phyloP scores from a whole-genome alignment of 2,797 vertebrate genomes.

The Danio kyathit region DNA sequence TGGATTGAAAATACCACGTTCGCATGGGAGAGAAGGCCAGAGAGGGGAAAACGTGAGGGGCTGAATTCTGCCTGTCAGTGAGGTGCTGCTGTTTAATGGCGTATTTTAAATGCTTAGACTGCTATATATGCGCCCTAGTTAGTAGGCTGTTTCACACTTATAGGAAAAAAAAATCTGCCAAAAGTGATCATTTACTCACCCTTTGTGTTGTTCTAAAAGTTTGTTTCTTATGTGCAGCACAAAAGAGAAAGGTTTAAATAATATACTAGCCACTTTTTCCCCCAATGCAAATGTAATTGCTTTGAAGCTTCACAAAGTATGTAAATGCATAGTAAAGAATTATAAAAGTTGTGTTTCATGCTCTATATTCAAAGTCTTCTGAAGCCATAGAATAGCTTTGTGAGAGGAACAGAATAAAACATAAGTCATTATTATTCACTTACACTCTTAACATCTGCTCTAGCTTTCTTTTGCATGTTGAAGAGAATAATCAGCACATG shows the following conservation, averaged over 20 bases:
- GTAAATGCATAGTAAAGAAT: neutral
- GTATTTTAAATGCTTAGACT: neutral
- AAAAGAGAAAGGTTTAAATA: neutral
- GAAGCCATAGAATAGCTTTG: neutral
- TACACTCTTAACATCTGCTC: neutral
- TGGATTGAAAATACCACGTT: constrained; percentile 38
- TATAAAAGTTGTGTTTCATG: constrained; percentile 2
- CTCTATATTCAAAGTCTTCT: constrained; percentile 9
- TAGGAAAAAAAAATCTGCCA: neutral
- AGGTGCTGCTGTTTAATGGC: constrained; percentile 16
- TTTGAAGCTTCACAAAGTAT: neutral
- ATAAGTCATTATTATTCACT: neutral
- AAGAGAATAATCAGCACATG: neutral
- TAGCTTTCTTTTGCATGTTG: neutral
- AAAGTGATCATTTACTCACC: neutral
- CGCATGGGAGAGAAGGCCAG: constrained; percentile 27
- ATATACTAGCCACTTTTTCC: neutral
- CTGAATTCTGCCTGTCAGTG: neutral
- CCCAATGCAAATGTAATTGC: constrained; percentile 5
- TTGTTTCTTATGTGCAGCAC: neutral
- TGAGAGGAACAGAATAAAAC: constrained; percentile 2
- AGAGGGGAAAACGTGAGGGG: neutral
- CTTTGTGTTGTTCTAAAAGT: neutral
- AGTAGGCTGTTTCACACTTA: neutral
- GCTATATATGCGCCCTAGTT: neutral